phyloP scores from a whole-genome alignment of 1,140 invertebrate species.

The Atta cephalotes region DNA sequence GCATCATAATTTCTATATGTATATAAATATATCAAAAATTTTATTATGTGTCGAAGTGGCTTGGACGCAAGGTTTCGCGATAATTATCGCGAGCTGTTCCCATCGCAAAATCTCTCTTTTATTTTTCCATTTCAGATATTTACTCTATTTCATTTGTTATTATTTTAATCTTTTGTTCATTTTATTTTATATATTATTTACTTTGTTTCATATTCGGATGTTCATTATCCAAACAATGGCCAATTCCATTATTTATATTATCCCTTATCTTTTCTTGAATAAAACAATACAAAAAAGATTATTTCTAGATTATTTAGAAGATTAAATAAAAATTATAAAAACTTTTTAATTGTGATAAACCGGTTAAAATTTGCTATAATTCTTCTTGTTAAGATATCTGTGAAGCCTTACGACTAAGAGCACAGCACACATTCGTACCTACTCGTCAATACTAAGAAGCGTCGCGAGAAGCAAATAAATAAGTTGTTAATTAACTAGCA shows the following conservation, averaged over 20 bases:
- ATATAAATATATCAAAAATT: constrained; percentile 62
- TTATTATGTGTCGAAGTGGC: constrained; percentile 62
- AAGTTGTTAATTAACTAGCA: constrained; percentile 27
- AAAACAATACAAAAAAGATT: background rate
- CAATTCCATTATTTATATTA: background rate
- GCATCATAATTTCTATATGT: constrained; percentile 57
- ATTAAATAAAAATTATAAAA: background rate
- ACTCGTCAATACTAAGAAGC: constrained; percentile 77
- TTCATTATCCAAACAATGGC: too few species aligned
- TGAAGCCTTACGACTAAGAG: constrained; percentile 63
- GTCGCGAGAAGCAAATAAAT: constrained; percentile 53
- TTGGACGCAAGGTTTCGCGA: constrained; percentile 59
- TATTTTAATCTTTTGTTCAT: background rate
- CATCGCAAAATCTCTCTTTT: background rate
- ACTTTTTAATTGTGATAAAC: too few species aligned
- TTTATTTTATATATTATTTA: background rate
- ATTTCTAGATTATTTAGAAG: background rate
- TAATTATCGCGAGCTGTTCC: background rate
- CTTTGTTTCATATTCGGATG: background rate
- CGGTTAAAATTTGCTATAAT: background rate
- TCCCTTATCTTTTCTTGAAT: background rate
- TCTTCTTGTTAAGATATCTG: constrained; percentile 6
- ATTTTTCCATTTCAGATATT: background rate
- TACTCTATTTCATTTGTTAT: background rate
- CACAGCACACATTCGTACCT: constrained; percentile 71